Evolutionary conservation across 2,797 vertebrate species (phyloP).

Genomic region (Streptopelia turtur): DNA sequence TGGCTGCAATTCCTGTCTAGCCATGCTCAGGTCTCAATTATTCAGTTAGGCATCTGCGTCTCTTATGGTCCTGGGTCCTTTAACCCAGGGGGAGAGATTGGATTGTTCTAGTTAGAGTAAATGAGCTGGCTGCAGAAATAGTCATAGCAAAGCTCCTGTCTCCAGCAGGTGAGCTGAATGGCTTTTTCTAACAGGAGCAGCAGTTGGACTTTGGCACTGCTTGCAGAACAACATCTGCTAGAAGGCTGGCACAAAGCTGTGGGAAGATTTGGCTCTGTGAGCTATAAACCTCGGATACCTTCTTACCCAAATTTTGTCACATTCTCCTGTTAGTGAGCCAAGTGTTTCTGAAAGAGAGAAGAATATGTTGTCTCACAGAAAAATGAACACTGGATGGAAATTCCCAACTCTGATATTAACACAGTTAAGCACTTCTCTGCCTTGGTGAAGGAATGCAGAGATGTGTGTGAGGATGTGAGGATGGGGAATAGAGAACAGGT

Average conservation of each 20-base stretch:
- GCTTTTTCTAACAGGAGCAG: not conserved
- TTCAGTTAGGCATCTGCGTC: not conserved
- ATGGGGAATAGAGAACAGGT: not conserved
- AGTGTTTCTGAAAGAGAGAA: not conserved
- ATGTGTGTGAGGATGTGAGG: not conserved
- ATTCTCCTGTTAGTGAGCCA: not conserved
- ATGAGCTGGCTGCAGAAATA: not conserved
- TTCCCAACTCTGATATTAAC: not conserved
- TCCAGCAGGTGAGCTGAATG: not conserved
- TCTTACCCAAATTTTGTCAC: not conserved
- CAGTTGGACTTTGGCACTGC: not conserved
- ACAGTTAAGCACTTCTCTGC: not conserved
- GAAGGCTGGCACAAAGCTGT: not conserved
- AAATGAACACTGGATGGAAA: not conserved
- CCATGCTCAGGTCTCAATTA: conserved; percentile 23
- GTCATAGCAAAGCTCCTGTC: not conserved
- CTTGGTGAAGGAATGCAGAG: not conserved
- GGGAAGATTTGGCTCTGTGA: not conserved
- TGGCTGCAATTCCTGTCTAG: conserved; percentile 32
- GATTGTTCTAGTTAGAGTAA: not conserved
- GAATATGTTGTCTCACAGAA: not conserved
- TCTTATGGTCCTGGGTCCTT: not conserved
- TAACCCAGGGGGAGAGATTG: not conserved
- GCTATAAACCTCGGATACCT: not conserved
- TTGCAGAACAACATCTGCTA: conserved; percentile 26